phyloP scores from a whole-genome alignment of 1,140 invertebrate species.

The Palaemon carinicauda region DNA sequence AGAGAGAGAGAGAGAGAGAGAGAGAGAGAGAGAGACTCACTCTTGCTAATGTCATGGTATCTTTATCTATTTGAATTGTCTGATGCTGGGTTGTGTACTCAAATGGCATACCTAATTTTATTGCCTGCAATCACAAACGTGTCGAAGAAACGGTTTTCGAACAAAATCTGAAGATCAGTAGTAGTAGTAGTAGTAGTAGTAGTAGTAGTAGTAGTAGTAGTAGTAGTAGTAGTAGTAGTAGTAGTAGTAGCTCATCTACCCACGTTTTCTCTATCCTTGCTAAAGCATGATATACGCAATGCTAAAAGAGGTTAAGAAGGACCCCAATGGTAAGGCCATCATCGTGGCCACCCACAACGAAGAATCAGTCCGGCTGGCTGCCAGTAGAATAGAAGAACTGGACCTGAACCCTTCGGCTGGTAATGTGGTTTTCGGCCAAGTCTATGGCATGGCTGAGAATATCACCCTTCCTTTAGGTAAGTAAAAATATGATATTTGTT shows the following conservation, averaged over 20 bases:
- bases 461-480: slow-evolving; percentile 69
- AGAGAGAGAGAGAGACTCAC: too few species aligned
- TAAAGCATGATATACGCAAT: slow-evolving; percentile 53
- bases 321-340: slow-evolving; percentile 14
- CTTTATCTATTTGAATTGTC: too few species aligned
- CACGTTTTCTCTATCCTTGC: background rate
- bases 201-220: background rate
- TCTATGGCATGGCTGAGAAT: slow-evolving; percentile 71
- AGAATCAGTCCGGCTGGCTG: slow-evolving; percentile 61
- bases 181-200: background rate
- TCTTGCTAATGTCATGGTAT: too few species aligned
- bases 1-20: too few species aligned
- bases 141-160: too few species aligned
- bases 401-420: slow-evolving; percentile 33
- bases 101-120: too few species aligned
- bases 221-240: background rate
- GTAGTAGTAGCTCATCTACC: background rate
- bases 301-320: slow-evolving; percentile 19
- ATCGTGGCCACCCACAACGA: slow-evolving; percentile 66
- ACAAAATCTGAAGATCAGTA: too few species aligned
- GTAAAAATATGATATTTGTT: slow-evolving; percentile 27
- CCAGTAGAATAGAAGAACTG: slow-evolving; percentile 57
- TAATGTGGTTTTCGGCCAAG: slow-evolving; percentile 69
- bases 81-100: too few species aligned
- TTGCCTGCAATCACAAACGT: too few species aligned